Evolutionary conservation across 1,140 invertebrate species (phyloP).

Genomic region (Pseudoatta argentina): DNA sequence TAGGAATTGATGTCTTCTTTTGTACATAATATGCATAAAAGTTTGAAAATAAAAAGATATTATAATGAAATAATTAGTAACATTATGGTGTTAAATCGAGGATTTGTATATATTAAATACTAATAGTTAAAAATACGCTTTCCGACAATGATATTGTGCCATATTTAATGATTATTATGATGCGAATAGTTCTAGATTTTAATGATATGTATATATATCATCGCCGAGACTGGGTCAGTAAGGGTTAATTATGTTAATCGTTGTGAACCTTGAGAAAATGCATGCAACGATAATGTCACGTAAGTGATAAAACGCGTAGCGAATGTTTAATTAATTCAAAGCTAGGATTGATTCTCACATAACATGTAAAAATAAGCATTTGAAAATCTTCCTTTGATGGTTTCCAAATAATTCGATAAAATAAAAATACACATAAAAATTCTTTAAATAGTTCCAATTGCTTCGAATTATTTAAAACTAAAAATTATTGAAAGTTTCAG

Average conservation of each 20-base stretch:
- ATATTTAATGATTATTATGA: no score
- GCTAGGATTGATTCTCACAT: not conserved
- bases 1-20: not conserved
- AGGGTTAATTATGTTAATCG: conserved; percentile 71
- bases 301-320: conserved; percentile 25
- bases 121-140: not conserved
- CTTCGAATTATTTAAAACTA: not conserved
- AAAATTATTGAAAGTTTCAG: not conserved
- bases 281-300: conserved; percentile 32
- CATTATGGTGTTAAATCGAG: not conserved
- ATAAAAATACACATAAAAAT: not conserved
- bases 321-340: conserved; percentile 16
- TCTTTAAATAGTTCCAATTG: not conserved
- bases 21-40: not conserved
- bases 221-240: conserved; percentile 33
- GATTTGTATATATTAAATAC: conserved; percentile 24
- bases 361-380: not conserved
- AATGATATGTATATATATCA: conserved; percentile 17
- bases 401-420: not conserved
- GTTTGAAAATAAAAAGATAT: not conserved
- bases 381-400: not conserved
- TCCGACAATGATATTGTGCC: not conserved
- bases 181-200: not conserved
- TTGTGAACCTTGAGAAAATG: conserved; percentile 66
- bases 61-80: not conserved